Conservation (phyloP, 2,888 invertebrate species). For the Sepioteuthis lessoniana region DNA sequence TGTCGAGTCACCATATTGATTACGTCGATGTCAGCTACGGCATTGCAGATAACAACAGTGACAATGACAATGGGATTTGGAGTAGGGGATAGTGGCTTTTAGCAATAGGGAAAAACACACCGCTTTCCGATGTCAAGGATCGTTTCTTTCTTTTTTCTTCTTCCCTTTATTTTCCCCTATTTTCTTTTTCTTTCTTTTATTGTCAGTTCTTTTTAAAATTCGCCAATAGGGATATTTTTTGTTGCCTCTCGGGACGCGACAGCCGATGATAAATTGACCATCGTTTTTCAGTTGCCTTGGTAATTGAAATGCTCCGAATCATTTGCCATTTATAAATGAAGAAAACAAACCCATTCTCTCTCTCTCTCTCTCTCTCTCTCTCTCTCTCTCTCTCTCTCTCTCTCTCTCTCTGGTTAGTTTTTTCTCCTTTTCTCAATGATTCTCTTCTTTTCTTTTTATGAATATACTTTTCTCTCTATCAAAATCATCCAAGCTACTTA, state of each 20-base stretch:
- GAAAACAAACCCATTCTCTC: not conserved
- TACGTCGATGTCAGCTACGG: constrained; percentile 1
- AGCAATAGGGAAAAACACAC: not conserved
- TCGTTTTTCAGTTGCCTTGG: not conserved
- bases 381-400: too few species aligned
- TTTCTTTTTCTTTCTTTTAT: not conserved
- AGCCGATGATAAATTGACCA: constrained; percentile 10
- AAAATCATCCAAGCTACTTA: too few species aligned
- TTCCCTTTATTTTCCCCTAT: not conserved
- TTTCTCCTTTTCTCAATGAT: too few species aligned
- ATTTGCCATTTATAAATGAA: not conserved
- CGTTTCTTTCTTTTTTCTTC: not conserved
- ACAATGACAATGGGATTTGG: not conserved
- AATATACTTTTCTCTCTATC: too few species aligned
- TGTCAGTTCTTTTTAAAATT: not conserved
- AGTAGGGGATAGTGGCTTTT: not conserved
- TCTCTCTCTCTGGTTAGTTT: too few species aligned
- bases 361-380: not conserved
- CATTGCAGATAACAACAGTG: not conserved
- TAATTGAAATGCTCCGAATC: constrained; percentile 12
- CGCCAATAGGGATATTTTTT: not conserved
- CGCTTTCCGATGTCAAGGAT: not conserved
- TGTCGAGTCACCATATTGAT: constrained; percentile 14
- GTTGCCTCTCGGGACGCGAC: not conserved
- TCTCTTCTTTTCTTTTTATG: too few species aligned